Conservation (phyloP, 2,888 invertebrate species). For the Cephus spinipes region DNA sequence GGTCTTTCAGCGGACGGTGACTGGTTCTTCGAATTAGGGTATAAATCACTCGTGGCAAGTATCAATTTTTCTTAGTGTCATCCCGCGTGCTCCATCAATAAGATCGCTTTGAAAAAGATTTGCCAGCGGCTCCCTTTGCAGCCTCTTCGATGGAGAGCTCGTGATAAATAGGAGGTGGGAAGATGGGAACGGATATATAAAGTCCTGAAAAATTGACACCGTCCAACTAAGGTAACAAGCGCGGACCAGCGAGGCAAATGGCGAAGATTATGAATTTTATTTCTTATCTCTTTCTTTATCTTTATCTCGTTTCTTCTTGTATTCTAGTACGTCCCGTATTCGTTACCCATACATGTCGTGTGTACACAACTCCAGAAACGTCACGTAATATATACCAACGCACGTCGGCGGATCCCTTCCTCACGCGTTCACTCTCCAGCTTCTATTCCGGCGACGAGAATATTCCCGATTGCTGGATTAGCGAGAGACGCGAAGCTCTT, state of each 20-base stretch:
- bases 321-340: not conserved
- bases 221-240: conserved; percentile 32
- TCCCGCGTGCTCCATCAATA: conserved; percentile 37
- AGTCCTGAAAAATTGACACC: conserved; percentile 44
- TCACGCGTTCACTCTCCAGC: conserved; percentile 8
- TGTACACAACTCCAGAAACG: not conserved
- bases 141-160: not conserved
- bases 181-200: conserved; percentile 20
- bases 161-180: conserved; percentile 37
- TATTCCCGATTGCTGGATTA: conserved; percentile 44
- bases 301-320: not conserved
- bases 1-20: not conserved
- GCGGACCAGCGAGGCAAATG: conserved; percentile 18
- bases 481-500: not conserved
- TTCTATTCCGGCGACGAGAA: conserved; percentile 32
- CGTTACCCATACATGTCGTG: not conserved
- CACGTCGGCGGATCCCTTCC: not conserved
- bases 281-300: not conserved
- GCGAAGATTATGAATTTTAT: not conserved
- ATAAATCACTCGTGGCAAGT: conserved; percentile 39
- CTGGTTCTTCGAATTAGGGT: conserved; percentile 30
- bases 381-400: not conserved
- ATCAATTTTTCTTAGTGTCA: conserved; percentile 40
- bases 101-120: conserved; percentile 43
- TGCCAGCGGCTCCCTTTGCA: conserved; percentile 31